phyloP scores from a whole-genome alignment of 2,113 vertebrate genomes.

The Gymnarchus niloticus region DNA sequence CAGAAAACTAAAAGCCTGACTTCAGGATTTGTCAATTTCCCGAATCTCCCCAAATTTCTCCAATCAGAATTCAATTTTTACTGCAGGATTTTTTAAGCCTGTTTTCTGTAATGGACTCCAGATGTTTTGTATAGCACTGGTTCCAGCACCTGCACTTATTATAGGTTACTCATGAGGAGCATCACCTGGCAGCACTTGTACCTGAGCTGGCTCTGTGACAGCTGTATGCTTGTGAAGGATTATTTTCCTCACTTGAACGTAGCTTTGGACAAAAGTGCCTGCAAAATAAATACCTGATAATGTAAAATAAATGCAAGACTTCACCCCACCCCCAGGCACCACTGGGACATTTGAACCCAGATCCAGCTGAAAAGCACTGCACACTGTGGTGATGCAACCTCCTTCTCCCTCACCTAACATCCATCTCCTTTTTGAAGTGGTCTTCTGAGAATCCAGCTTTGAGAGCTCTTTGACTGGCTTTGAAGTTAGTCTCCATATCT shows the following conservation, averaged over 20 bases:
- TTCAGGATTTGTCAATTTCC: no score
- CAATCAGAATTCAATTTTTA: no score
- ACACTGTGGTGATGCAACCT: conserved; percentile 34
- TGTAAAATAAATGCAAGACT: not conserved
- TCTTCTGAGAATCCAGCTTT: conserved; percentile 59
- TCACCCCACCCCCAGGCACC: conserved; percentile 34
- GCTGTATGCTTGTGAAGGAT: not conserved
- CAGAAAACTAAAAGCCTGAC: no score
- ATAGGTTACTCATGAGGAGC: not conserved
- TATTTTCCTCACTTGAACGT: not conserved
- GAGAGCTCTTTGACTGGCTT: conserved; percentile 61
- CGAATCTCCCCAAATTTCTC: no score
- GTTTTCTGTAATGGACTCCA: no score
- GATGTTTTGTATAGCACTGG: not conserved
- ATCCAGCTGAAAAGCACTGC: conserved; percentile 44
- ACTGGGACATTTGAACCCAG: conserved; percentile 41
- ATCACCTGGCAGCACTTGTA: not conserved
- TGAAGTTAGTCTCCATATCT: conserved; percentile 58
- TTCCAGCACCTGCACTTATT: not conserved
- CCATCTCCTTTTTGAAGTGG: conserved; percentile 63
- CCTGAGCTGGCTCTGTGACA: not conserved
- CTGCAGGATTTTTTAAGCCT: no score
- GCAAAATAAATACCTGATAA: not conserved
- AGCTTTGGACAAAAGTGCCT: not conserved
- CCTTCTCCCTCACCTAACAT: conserved; percentile 23